Conservation (phyloP, 1,140 invertebrate genomes). For the Heliconius hewitsoni region DNA sequence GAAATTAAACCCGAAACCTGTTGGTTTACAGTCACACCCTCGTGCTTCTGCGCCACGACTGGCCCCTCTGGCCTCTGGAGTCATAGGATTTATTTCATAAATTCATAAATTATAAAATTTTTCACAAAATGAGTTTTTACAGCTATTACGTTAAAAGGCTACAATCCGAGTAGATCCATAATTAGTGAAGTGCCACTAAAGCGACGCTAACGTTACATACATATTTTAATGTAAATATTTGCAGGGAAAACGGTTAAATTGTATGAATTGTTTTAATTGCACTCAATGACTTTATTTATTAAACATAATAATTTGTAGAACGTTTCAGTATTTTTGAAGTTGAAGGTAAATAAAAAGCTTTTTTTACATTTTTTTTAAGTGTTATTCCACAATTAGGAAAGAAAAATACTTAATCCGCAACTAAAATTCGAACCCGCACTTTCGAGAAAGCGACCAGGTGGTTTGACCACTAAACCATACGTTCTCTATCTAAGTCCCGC, state of each 20-base stretch:
- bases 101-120: not conserved
- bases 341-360: no score
- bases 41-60: not conserved
- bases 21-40: not conserved
- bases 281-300: not conserved
- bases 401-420: no score
- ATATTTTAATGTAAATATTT: not conserved
- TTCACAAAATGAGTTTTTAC: not conserved
- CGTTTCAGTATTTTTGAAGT: no score
- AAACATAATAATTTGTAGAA: not conserved
- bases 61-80: not conserved
- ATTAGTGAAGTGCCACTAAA: not conserved
- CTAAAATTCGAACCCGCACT: no score
- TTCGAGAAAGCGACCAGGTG: no score
- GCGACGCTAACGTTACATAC: not conserved
- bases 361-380: no score
- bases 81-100: not conserved
- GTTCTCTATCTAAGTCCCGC: no score
- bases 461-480: no score
- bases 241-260: not conserved
- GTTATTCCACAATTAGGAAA: no score
- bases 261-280: conserved; percentile 4
- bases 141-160: not conserved
- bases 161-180: not conserved
- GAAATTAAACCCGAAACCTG: not conserved